Percentiles rank a stretch among this genome's conserved stretches.
These are phyloP conservation scores for Drosophila ochracea DNA, from an alignment of 2,888 invertebrate genomes.

Conservation along the genomic window DNA sequence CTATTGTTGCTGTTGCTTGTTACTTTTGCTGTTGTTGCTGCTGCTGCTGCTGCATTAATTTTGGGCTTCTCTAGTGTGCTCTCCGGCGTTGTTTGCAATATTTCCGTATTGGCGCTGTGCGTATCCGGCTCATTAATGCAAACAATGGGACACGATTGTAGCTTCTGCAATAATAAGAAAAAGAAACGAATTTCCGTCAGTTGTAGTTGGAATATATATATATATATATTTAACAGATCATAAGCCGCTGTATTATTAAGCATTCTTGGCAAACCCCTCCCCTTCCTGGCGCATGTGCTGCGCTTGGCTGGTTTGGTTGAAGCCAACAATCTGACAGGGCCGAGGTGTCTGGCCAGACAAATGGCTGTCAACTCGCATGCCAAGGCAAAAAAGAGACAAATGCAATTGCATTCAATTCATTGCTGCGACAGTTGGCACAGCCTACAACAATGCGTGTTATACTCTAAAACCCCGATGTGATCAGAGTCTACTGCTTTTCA, in stretches of 20 bases:
- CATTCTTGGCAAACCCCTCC: slow-evolving; percentile 1
- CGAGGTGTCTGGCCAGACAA: slow-evolving; percentile 69
- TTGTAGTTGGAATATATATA: neutral
- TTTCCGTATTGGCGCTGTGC: slow-evolving; percentile 82
- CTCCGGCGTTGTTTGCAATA: slow-evolving; percentile 77
- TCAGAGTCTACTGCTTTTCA: neutral
- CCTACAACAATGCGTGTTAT: slow-evolving; percentile 3
- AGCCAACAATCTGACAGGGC: slow-evolving; percentile 53
- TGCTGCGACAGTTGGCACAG: slow-evolving; percentile 45
- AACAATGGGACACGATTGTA: slow-evolving; percentile 89
- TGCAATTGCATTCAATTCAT: slow-evolving; percentile 46
- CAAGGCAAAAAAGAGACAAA: slow-evolving; percentile 49
- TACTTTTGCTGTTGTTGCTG: slow-evolving; percentile 40
- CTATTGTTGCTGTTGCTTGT: slow-evolving; percentile 42
- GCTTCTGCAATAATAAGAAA: slow-evolving; percentile 87
- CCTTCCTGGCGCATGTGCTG: neutral
- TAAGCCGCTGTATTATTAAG: neutral
- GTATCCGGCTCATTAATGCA: slow-evolving; percentile 84
- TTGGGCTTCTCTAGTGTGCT: slow-evolving; percentile 80
- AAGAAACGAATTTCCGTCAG: neutral
- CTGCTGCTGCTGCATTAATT: slow-evolving; percentile 17
- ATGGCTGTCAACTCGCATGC: slow-evolving; percentile 64
- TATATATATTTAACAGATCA: neutral
- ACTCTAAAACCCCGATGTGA: slow-evolving; percentile 7
- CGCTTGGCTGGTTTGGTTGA: slow-evolving; percentile 2